phyloP scores from a whole-genome alignment of 2,113 vertebrate genomes.

The Coryphaenoides rupestris region DNA sequence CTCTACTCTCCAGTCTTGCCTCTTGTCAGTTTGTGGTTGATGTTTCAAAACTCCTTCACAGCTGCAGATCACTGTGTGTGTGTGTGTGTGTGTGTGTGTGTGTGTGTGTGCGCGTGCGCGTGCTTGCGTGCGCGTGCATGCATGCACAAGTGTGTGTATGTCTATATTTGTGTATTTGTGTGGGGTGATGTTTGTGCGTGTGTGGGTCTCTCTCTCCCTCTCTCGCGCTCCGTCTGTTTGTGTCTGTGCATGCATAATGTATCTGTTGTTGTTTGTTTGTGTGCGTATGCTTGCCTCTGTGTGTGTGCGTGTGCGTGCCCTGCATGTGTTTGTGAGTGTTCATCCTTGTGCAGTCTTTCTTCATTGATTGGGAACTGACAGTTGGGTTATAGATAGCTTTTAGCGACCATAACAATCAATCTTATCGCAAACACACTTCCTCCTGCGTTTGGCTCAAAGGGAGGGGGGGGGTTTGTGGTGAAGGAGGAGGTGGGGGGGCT shows the following conservation, averaged over 20 bases:
- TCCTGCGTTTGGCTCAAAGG: slow-evolving; percentile 32
- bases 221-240: neutral
- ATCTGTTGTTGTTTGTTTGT: neutral
- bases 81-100: slow-evolving; percentile 4
- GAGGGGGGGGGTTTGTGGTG: slow-evolving; percentile 5
- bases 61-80: slow-evolving; percentile 41
- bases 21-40: slow-evolving; percentile 71
- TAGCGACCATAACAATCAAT: slow-evolving; percentile 44
- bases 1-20: slow-evolving; percentile 39
- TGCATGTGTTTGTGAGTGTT: slow-evolving; percentile 23
- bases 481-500: neutral
- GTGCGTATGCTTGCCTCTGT: slow-evolving; percentile 3
- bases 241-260: neutral
- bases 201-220: neutral
- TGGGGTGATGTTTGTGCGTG: neutral
- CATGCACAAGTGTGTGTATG: slow-evolving; percentile 4
- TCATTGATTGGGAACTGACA: slow-evolving; percentile 48
- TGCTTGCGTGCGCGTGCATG: neutral
- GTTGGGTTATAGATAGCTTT: slow-evolving; percentile 59
- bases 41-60: slow-evolving; percentile 59
- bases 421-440: slow-evolving; percentile 55
- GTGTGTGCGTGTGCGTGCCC: slow-evolving; percentile 17
- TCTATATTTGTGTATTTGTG: neutral
- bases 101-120: neutral
- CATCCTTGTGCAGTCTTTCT: slow-evolving; percentile 33